Conservation (phyloP, 1,140 invertebrate genomes). For the Dolichoris vasculosae region DNA sequence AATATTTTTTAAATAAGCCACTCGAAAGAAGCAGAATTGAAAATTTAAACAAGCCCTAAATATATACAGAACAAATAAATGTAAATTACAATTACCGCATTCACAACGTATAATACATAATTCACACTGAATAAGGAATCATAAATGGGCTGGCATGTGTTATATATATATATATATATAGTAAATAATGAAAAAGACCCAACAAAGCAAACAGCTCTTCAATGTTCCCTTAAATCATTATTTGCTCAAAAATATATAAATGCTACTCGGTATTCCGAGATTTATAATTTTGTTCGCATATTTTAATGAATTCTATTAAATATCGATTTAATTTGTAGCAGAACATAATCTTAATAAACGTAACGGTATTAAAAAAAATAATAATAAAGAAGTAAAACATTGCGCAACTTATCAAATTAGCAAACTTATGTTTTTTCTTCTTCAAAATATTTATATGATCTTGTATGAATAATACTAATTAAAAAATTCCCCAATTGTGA, state of each 20-base stretch:
- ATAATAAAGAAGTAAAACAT: conserved; percentile 24
- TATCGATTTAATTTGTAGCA: conserved; percentile 37
- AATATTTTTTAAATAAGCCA: not conserved
- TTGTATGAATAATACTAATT: conserved; percentile 38
- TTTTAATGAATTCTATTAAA: conserved; percentile 52
- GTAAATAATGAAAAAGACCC: conserved; percentile 48
- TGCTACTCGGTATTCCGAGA: conserved; percentile 52
- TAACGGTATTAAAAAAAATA: conserved; percentile 25
- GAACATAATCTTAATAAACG: conserved; percentile 30
- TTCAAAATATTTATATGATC: conserved; percentile 31
- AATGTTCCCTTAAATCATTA: conserved; percentile 57
- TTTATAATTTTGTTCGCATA: conserved; percentile 48
- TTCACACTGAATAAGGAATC: conserved; percentile 43
- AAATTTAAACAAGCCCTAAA: not conserved
- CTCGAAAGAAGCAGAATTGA: not conserved
- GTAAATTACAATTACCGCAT: conserved; percentile 42
- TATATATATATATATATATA: conserved; percentile 30
- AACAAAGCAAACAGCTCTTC: conserved; percentile 64
- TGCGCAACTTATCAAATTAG: conserved; percentile 1
- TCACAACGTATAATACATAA: conserved; percentile 51
- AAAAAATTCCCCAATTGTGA: conserved; percentile 40
- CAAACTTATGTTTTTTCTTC: conserved; percentile 1
- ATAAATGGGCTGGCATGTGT: conserved; percentile 14
- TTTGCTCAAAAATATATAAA: conserved; percentile 64
- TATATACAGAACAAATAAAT: conserved; percentile 6